A percentile compares a stretch with the other conserved stretches of the same genome.
Conservation (phyloP, 2,888 invertebrate species). For the Meghimatium bilineatum region DNA sequence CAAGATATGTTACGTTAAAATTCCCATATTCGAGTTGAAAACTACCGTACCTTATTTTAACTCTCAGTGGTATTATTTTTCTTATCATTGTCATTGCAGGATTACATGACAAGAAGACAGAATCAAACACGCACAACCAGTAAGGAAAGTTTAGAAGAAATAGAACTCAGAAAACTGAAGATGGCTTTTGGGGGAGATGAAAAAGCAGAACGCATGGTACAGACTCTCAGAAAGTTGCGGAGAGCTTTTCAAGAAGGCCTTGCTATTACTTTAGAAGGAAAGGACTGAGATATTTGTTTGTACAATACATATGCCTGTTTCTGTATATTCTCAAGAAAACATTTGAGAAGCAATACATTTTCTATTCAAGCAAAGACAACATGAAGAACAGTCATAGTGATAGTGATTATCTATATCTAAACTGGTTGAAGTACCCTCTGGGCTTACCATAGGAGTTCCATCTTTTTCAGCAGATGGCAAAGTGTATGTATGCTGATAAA, state of each 20-base stretch:
- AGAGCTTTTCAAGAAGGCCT: slow-evolving; percentile 66
- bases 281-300: neutral
- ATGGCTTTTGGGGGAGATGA: slow-evolving; percentile 66
- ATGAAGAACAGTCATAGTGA: too few species aligned
- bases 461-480: too few species aligned
- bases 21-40: too few species aligned
- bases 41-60: too few species aligned
- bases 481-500: too few species aligned
- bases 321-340: neutral
- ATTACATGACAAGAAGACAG: slow-evolving; percentile 19
- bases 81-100: neutral
- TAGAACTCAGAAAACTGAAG: slow-evolving; percentile 61
- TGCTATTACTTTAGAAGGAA: neutral
- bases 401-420: too few species aligned
- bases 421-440: too few species aligned
- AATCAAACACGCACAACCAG: neutral
- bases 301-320: neutral
- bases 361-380: too few species aligned
- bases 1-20: too few species aligned
- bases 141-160: slow-evolving; percentile 45
- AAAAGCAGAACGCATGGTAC: slow-evolving; percentile 66
- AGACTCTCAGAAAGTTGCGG: slow-evolving; percentile 66
- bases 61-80: too few species aligned
- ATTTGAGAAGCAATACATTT: too few species aligned
- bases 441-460: too few species aligned